Evolutionary conservation across 2,888 invertebrate species (phyloP).

Genomic region (Masnerella sp.): DNA sequence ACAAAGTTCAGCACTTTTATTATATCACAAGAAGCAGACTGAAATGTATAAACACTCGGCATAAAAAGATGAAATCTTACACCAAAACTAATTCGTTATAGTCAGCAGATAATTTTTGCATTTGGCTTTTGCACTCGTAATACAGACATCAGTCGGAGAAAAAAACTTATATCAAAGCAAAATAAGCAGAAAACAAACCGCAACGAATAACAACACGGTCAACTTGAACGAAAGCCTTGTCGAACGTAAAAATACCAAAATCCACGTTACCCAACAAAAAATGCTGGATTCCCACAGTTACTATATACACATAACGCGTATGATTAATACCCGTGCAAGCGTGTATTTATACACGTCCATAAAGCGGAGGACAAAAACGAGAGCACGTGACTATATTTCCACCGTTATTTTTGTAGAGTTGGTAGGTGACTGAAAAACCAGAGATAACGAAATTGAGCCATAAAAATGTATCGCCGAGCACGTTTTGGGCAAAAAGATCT

Average conservation of each 20-base stretch:
- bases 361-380: slow-evolving; percentile 28
- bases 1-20: no score
- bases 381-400: slow-evolving; percentile 39
- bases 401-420: slow-evolving; percentile 29
- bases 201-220: background rate
- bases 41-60: no score
- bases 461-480: background rate
- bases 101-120: background rate
- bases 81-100: background rate
- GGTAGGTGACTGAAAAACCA: slow-evolving; percentile 5
- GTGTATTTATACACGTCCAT: slow-evolving; percentile 23
- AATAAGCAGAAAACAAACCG: background rate
- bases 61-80: background rate
- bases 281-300: slow-evolving; percentile 12
- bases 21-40: no score
- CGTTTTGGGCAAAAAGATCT: background rate
- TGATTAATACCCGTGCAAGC: slow-evolving; percentile 30
- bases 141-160: background rate
- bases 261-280: slow-evolving; percentile 5
- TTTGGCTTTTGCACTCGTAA: background rate
- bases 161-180: background rate
- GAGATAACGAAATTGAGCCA: slow-evolving; percentile 10
- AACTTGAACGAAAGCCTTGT: background rate
- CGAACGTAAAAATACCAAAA: background rate
- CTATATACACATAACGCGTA: slow-evolving; percentile 13